Evolutionary conservation across 2,888 invertebrate genomes (phyloP), one percentile per base, ranked within the genome.

Genomic region (Cancer borealis): DNA sequence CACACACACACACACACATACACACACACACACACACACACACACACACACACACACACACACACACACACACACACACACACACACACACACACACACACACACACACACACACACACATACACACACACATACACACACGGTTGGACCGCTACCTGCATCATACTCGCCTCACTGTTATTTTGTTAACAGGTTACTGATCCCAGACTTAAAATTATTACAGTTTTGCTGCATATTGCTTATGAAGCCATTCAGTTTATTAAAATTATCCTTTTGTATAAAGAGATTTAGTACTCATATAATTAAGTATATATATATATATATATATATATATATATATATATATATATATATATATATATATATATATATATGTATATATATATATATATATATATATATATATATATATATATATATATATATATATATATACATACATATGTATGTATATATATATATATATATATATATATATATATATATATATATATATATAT

Each of bases 81-180:
- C 39, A 84, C 8, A 84, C 12, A 84, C 12, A 84, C 8, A 84
- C 39, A 87, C 45, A 87, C 45, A 87, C 45, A 87, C 45, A 87
- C 45, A 87, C 45, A 87, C 45, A 87, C 45, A 87, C 45, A 84
- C 39, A 84, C 39, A 84, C 39, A 84, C 39, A 84, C 39, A 84
- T 21, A 84, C 39, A 84, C 39, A 84, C 39, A 84, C 39, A 84
- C 39, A 84, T 17, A 39, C 14, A 87, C 45, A 87, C 14, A 30
- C 8, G n/a, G 12, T 4, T 21, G 14, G 17, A 60, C 60, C 60
- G 60, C 60, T 60, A 60, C 21, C 60, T 60, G 60, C 60, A 21
- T 17, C 21, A 21, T 21, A 60, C 60, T 21, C 2, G 60, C 60
- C 21, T 21, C 60, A 60, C 60, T 17, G 17, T 17, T 60, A 1